Conservation (phyloP, 2,888 invertebrate species). For the Incurvaria masculella region DNA sequence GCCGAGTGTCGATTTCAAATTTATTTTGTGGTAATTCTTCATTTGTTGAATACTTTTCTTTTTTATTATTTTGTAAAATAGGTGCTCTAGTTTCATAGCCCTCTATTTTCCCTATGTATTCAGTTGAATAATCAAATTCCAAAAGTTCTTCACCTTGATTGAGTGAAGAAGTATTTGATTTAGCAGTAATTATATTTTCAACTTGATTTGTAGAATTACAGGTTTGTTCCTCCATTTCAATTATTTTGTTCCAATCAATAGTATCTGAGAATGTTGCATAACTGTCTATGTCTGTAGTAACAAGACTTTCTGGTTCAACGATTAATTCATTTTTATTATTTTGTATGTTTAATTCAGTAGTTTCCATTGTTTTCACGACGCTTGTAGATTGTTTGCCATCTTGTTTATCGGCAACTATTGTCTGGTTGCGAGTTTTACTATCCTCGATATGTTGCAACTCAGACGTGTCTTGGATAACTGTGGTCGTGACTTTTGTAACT, state of each 20-base stretch:
- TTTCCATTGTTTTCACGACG: constrained; percentile 8
- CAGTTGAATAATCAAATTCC: constrained; percentile 14
- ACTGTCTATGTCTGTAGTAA: constrained; percentile 9
- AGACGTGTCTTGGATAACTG: constrained; percentile 5
- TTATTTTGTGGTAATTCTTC: too few species aligned
- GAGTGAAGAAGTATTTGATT: too few species aligned
- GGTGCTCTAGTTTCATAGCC: too few species aligned
- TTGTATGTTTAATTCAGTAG: constrained; percentile 18
- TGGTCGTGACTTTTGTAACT: constrained; percentile 6
- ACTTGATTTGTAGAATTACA: constrained; percentile 25
- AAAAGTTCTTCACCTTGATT: constrained; percentile 15
- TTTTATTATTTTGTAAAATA: too few species aligned
- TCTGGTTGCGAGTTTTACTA: too few species aligned
- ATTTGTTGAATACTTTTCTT: too few species aligned
- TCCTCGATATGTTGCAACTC: constrained; percentile 6
- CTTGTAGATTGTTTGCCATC: too few species aligned
- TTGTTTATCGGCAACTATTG: too few species aligned
- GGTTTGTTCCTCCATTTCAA: constrained; percentile 36
- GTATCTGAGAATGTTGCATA: constrained; percentile 18
- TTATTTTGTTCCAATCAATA: constrained; percentile 42
- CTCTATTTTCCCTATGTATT: too few species aligned
- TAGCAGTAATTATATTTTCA: too few species aligned
- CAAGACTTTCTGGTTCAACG: constrained; percentile 16
- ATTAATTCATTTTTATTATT: constrained; percentile 28
- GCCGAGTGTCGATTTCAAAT: too few species aligned